Evolutionary conservation across 1,140 invertebrate species (phyloP).

Genomic region (Phymastichus coffea): DNA sequence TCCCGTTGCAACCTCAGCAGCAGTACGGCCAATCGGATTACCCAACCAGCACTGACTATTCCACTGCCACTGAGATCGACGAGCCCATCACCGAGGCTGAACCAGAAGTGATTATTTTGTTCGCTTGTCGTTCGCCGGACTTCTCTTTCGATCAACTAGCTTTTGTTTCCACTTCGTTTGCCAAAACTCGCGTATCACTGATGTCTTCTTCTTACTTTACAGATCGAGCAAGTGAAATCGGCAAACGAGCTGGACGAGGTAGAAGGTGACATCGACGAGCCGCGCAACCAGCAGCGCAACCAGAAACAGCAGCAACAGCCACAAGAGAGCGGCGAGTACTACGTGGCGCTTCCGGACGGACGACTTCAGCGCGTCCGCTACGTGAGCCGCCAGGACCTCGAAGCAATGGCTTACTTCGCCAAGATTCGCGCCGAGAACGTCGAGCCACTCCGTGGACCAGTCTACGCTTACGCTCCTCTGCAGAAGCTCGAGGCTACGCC

Average conservation of each 20-base stretch:
- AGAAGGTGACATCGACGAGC: slow-evolving; percentile 38
- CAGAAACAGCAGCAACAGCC: slow-evolving; percentile 29
- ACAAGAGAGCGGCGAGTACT: slow-evolving; percentile 55
- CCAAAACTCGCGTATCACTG: too few species aligned
- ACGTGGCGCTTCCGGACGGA: slow-evolving; percentile 58
- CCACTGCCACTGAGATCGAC: slow-evolving; percentile 38
- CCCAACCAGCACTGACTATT: slow-evolving; percentile 40
- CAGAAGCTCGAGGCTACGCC: slow-evolving; percentile 46
- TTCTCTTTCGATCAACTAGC: too few species aligned
- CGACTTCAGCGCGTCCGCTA: slow-evolving; percentile 58
- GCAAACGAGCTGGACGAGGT: slow-evolving; percentile 49
- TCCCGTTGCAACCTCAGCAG: slow-evolving; percentile 27
- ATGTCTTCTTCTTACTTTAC: slow-evolving; percentile 10
- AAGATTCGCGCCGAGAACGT: slow-evolving; percentile 58
- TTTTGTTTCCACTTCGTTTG: too few species aligned
- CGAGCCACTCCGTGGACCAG: slow-evolving; percentile 57
- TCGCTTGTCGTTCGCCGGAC: too few species aligned
- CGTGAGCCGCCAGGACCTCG: slow-evolving; percentile 53
- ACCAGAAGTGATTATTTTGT: too few species aligned
- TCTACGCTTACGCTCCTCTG: slow-evolving; percentile 57
- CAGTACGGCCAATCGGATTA: slow-evolving; percentile 29
- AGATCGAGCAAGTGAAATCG: slow-evolving; percentile 46
- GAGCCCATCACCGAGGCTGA: slow-evolving; percentile 45
- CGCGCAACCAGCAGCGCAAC: slow-evolving; percentile 44
- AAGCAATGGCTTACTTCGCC: slow-evolving; percentile 60